Base-by-base conservation (phyloP, 2,113 vertebrate species). In the Limanda limanda region DNA sequence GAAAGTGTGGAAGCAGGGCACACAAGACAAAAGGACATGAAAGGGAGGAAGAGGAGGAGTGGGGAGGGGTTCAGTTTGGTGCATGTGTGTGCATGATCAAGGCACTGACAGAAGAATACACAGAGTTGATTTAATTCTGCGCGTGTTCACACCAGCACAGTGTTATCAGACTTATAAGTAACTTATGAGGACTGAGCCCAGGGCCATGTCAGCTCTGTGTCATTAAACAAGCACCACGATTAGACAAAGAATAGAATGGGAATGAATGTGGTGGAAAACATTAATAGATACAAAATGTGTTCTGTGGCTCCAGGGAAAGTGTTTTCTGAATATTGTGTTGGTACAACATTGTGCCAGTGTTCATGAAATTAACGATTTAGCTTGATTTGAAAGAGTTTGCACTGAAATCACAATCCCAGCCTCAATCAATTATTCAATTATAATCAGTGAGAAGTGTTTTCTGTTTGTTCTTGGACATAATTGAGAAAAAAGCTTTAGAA, bases 41-140 rank as follows among this genome's bases (percentile, higher is more conserved):
- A 68, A 78, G 8, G 31, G 37, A 47, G 61, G 68, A 42, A 42
- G 40, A 42, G 17, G 27, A 14, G 18, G 60, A 71, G 25, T 51
- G 31, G 11, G 31, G 31, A 40, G 61, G 65, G 17, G 27, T 14
- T 31, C 31, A 18, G 60, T 51, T 68, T 31, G 63, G 24, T 51
- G 27, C 61, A 27, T 15, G 13, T 51, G 54, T 31, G 20, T 23
- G 61, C 40, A 48, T 45, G 59, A 67, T 18, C 18, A 74, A 76
- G 62, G 65, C 74, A 74, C 10, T 55, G 58, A 64, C 52, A n/a
- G 71, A 56, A 79, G 31, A 72, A 71, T 63, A 35, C 42, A 15
- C 47, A 51, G 24, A 63, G 67, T 52, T 70, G 68, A 78, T 69
- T 76, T 57, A 55, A 69, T 60, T 76, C 12, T 67, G 3, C 24